Evolutionary conservation across 2,797 vertebrate genomes (phyloP), one percentile per base, ranked within the genome.

Genomic region (Glossophaga mutica): DNA sequence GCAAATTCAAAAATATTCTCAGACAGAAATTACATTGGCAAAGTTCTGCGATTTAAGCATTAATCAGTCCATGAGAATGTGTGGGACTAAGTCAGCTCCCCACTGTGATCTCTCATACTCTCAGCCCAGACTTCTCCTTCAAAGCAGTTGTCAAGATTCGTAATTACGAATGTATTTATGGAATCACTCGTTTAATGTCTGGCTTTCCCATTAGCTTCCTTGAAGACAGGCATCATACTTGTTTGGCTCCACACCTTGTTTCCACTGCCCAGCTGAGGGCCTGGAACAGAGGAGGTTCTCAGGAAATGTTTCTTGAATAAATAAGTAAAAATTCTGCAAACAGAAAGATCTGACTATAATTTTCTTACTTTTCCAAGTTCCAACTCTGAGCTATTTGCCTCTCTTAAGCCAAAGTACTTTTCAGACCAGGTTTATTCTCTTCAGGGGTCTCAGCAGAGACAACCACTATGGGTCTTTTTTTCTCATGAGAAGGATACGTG

Each of bases 1-100:
- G 74, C n/a, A 89, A 78, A 74, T 76, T 90, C 67, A 87, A 71
- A 82, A 94, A 34, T 76, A 89, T 62, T 82, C 55, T 78, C 59
- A 65, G 70, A 84, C 42, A 81, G 55, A 9, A 52, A 87, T 50
- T 59, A 21, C 14, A 57, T 6, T 71, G 91, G 9, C 70, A 92
- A 86, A 16, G 6, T 70, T 91, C 68, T 62, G 22, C 39, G 6
- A 55, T 37, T 65, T 84, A 59, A 87, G 48, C 39, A 48, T 48
- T 90, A 85, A 88, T 92, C 46, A 82, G 89, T 3, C 90, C 78
- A 50, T 77, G 74, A 57, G 44, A 11, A n/a, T 59, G 39, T 92
- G 37, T 81, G 44, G 82, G 48, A 87, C 46, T 77, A 68, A 92
- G 52, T 87, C 39, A 46, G 59, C 8, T 52, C 15, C 78, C 77